phyloP scores from a whole-genome alignment of 1,140 invertebrate species.

The Temnothorax longispinosus region DNA sequence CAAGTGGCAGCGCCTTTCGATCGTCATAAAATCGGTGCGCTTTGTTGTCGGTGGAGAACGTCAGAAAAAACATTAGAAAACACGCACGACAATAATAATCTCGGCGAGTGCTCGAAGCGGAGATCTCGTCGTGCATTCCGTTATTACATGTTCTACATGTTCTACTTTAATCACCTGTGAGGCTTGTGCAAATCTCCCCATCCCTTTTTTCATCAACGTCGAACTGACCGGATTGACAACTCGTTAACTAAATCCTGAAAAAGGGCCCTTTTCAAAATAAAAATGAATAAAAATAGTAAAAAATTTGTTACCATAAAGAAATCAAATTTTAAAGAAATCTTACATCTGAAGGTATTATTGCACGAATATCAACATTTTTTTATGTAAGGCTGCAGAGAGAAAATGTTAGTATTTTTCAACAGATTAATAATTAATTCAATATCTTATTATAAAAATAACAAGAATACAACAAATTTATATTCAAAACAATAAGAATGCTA shows the following conservation, averaged over 20 bases:
- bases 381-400: background rate
- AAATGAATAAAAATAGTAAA: background rate
- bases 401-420: background rate
- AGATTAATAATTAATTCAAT: background rate
- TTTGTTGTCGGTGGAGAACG: conserved; percentile 47
- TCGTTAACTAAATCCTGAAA: background rate
- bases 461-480: background rate
- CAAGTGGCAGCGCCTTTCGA: conserved; percentile 39
- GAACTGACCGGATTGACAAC: background rate
- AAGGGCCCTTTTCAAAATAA: background rate
- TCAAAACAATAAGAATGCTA: background rate
- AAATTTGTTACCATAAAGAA: background rate
- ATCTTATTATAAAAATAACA: background rate
- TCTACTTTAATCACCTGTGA: conserved; percentile 64
- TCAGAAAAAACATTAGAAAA: conserved; percentile 48
- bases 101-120: conserved; percentile 49
- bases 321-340: background rate
- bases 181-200: conserved; percentile 49
- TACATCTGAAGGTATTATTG: background rate
- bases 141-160: conserved; percentile 74
- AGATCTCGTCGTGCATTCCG: conserved; percentile 66
- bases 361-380: background rate
- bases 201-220: background rate
- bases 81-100: conserved; percentile 55
- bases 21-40: conserved; percentile 29